Evolutionary conservation across 2,113 vertebrate genomes (phyloP).

Genomic region (Cheirogaleus medius): DNA sequence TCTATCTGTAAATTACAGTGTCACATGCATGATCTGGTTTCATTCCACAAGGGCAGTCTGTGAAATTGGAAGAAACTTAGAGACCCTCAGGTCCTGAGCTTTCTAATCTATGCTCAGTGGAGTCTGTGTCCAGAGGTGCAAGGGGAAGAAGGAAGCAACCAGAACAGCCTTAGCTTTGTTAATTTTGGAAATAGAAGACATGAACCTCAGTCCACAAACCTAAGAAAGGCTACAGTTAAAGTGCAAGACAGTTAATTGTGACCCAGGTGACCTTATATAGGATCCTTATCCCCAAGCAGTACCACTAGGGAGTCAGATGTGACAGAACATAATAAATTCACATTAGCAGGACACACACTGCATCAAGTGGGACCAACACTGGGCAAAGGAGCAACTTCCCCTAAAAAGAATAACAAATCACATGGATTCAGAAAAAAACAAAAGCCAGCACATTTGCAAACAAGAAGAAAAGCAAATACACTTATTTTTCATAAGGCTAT

Average conservation of each 20-base stretch:
- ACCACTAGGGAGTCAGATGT: background rate
- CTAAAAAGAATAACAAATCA: background rate
- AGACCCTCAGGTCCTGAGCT: background rate
- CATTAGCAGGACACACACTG: background rate
- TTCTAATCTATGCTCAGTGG: background rate
- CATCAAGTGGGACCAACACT: background rate
- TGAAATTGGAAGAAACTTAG: background rate
- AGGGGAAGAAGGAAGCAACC: background rate
- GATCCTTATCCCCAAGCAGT: background rate
- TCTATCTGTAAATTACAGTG: background rate
- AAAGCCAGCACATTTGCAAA: background rate
- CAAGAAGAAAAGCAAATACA: background rate
- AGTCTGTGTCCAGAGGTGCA: rapidly evolving
- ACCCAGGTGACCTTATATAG: background rate
- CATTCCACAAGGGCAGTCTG: background rate
- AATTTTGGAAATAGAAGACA: background rate
- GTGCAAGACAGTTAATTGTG: background rate
- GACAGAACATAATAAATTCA: background rate
- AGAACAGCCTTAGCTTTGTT: background rate
- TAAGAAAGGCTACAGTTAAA: background rate
- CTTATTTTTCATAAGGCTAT: background rate
- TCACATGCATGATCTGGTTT: background rate
- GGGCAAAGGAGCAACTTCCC: background rate
- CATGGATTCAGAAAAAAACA: background rate
- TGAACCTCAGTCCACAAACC: background rate